Conservation (phyloP, 2,888 invertebrate species). For the Agriopis marginaria region DNA sequence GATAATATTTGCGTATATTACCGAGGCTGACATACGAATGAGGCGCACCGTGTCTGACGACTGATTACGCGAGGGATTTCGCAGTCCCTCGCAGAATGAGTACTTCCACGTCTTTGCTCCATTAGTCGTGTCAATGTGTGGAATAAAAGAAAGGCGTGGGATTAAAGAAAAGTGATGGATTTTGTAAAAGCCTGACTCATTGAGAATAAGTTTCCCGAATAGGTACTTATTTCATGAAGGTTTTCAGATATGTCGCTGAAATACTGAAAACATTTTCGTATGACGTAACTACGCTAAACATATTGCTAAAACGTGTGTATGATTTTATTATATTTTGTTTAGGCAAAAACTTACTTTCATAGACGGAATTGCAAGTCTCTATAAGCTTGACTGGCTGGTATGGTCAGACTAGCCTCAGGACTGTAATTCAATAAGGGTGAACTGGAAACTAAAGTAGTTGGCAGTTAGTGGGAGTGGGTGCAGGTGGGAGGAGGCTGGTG, state of each 20-base stretch:
- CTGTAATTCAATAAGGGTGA: conserved; percentile 25
- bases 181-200: conserved; percentile 1
- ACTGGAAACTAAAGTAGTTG: conserved; percentile 32
- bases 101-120: conserved; percentile 25
- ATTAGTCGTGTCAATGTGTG: conserved; percentile 18
- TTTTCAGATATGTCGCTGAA: background rate
- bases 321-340: too few relatives aligned
- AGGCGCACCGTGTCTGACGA: conserved; percentile 62
- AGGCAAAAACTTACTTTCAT: background rate
- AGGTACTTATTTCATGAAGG: background rate
- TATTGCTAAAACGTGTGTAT: too few relatives aligned
- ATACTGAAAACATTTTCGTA: background rate
- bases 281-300: too few relatives aligned
- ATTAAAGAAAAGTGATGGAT: conserved; percentile 30
- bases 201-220: background rate
- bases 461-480: conserved; percentile 64
- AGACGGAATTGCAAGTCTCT: background rate
- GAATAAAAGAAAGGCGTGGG: conserved; percentile 14
- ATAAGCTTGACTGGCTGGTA: background rate
- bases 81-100: conserved; percentile 48
- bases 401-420: conserved; percentile 5
- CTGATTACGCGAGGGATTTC: conserved; percentile 66
- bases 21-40: conserved; percentile 56
- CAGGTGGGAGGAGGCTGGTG: conserved; percentile 66
- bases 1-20: conserved; percentile 55